Percentiles rank a stretch among this genome's conserved stretches.
Conservation (phyloP, 1,140 invertebrate genomes). For the Goniozus legneri region DNA sequence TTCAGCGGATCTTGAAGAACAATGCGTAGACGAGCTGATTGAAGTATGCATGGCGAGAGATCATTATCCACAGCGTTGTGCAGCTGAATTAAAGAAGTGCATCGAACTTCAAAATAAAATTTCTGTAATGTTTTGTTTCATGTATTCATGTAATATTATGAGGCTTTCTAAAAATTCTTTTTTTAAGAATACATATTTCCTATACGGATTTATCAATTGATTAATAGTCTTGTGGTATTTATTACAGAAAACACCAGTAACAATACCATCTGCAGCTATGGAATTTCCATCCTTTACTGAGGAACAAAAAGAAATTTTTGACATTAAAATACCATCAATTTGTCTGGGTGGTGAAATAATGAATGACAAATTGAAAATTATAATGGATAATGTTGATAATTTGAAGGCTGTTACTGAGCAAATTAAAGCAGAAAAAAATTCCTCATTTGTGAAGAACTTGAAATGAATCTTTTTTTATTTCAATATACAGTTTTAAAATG, state of each 20-base stretch:
- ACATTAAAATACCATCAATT: too few species aligned
- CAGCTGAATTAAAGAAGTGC: slow-evolving; percentile 25
- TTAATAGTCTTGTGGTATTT: too few species aligned
- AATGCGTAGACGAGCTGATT: slow-evolving; percentile 36
- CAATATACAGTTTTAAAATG: too few species aligned
- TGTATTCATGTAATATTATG: too few species aligned
- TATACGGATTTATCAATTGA: too few species aligned
- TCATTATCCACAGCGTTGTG: slow-evolving; percentile 30
- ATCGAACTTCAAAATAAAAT: slow-evolving; percentile 29
- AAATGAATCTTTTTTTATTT: too few species aligned
- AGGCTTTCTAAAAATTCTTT: too few species aligned
- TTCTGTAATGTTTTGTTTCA: too few species aligned
- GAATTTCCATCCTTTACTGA: slow-evolving; percentile 14
- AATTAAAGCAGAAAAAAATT: slow-evolving; percentile 26
- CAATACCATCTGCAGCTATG: too few species aligned
- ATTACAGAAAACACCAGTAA: too few species aligned
- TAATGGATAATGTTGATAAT: slow-evolving; percentile 26
- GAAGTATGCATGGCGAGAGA: slow-evolving; percentile 35
- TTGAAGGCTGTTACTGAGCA: slow-evolving; percentile 22
- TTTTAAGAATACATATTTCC: too few species aligned
- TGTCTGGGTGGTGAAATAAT: too few species aligned
- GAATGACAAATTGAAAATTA: slow-evolving; percentile 16
- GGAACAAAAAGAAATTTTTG: slow-evolving; percentile 10
- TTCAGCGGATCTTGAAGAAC: slow-evolving; percentile 28
- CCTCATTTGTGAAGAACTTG: slow-evolving; percentile 14